Conservation (phyloP, 2,888 invertebrate genomes). For the Diadromus collaris region DNA sequence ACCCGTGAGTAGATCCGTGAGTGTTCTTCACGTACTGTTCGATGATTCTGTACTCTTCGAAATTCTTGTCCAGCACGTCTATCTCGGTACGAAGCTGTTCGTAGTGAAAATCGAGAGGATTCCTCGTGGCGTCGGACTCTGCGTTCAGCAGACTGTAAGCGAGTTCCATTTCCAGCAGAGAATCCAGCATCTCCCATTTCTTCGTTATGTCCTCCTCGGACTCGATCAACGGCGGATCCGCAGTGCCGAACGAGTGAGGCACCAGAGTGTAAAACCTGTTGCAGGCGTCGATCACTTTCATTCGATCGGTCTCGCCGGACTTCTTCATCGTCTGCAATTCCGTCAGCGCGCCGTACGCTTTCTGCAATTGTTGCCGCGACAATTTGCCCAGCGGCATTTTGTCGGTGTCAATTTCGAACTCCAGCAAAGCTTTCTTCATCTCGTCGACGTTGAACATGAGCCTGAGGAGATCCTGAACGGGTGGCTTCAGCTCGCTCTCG, state of each 20-base stretch:
- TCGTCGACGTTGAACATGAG: conserved; percentile 94
- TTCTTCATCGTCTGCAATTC: conserved; percentile 85
- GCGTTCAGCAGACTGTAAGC: conserved; percentile 93
- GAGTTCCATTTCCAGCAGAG: conserved; percentile 96
- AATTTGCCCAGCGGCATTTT: conserved; percentile 99
- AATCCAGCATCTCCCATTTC: conserved; percentile 93
- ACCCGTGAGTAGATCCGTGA: conserved; percentile 93
- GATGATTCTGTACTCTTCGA: conserved; percentile 89
- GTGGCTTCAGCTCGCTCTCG: conserved; percentile 86
- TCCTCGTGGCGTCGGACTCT: conserved; percentile 80
- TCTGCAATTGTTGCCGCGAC: conserved; percentile 93
- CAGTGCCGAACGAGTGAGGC: conserved; percentile 96
- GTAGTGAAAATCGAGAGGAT: conserved; percentile 93
- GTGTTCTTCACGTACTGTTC: conserved; percentile 93
- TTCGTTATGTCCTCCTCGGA: conserved; percentile 86
- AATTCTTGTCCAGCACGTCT: conserved; percentile 84
- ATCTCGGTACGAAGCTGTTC: conserved; percentile 92
- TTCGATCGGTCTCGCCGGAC: conserved; percentile 78
- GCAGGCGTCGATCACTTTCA: conserved; percentile 90
- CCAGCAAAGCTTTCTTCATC: conserved; percentile 96
- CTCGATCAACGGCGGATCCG: conserved; percentile 91
- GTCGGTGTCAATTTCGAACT: conserved; percentile 98
- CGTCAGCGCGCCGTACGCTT: conserved; percentile 91
- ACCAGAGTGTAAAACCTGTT: conserved; percentile 97
- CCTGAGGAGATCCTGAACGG: conserved; percentile 91